These are phyloP conservation scores for Macrotis lagotis DNA, from an alignment of 2,113 vertebrate genomes.

Conservation along the genomic window DNA sequence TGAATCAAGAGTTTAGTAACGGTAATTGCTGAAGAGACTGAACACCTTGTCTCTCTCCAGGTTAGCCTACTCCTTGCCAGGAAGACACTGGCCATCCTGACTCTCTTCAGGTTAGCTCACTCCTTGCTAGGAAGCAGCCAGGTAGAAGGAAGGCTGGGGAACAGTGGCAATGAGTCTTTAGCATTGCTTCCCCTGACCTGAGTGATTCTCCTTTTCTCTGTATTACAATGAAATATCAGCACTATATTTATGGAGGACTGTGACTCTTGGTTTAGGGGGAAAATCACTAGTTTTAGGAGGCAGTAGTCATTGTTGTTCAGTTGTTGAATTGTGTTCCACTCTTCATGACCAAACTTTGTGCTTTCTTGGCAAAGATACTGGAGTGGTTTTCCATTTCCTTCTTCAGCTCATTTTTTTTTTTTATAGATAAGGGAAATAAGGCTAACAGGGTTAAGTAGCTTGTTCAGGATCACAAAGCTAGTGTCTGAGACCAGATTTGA, in stretches of 20 bases:
- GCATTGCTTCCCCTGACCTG: background rate
- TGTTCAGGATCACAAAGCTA: too few species aligned
- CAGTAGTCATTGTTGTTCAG: background rate
- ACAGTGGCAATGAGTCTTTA: background rate
- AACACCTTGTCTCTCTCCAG: background rate
- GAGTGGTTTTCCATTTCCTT: background rate
- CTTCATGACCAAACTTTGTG: background rate
- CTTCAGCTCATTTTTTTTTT: background rate
- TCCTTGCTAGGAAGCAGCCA: background rate
- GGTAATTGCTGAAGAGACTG: background rate
- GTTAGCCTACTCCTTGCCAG: background rate
- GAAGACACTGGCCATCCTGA: background rate
- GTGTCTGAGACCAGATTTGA: too few species aligned
- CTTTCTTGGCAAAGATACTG: background rate
- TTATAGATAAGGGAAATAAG: background rate
- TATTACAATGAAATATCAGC: too few species aligned
- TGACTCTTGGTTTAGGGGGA: background rate
- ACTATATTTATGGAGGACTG: too few species aligned
- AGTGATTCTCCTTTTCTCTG: background rate
- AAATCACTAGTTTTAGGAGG: background rate
- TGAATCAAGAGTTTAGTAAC: background rate
- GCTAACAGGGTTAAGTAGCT: background rate
- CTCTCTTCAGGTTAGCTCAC: background rate
- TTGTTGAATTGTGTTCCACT: background rate
- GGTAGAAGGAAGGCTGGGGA: background rate